Evolutionary conservation across 2,888 invertebrate genomes (phyloP).

Genomic region (Diachrysia chrysitis): DNA sequence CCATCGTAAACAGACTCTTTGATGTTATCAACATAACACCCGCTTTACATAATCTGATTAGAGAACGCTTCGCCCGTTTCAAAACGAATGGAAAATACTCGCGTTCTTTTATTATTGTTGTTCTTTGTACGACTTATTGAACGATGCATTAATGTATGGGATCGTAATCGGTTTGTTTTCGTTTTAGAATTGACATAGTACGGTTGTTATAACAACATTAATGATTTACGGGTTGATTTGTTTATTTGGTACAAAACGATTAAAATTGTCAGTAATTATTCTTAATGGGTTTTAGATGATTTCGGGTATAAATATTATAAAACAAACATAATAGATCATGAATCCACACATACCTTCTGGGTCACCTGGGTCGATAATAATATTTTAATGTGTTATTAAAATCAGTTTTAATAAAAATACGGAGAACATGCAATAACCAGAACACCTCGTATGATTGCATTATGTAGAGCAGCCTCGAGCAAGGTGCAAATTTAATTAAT

Average conservation of each 20-base stretch:
- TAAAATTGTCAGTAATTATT: background rate
- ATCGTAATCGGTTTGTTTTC: background rate
- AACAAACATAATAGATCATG: background rate
- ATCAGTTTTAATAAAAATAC: background rate
- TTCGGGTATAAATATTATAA: background rate
- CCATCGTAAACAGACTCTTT: constrained; percentile 58
- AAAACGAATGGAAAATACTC: constrained; percentile 37
- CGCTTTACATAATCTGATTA: constrained; percentile 64
- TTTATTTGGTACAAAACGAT: background rate
- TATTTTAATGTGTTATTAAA: background rate
- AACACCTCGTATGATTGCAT: constrained; percentile 1
- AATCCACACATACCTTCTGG: background rate
- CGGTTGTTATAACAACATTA: background rate
- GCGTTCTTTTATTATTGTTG: constrained; percentile 12
- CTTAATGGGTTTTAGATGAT: background rate
- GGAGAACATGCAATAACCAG: background rate
- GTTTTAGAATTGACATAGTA: background rate
- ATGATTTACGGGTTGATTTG: background rate
- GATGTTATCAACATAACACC: constrained; percentile 60
- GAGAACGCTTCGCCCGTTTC: constrained; percentile 33
- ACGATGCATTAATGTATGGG: constrained; percentile 10
- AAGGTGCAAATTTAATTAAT: constrained; percentile 4
- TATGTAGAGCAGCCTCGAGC: constrained; percentile 6
- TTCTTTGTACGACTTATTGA: constrained; percentile 11
- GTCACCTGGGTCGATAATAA: too few relatives aligned